Percentiles rank a stretch among this genome's conserved stretches.
Evolutionary conservation across 2,888 invertebrate species (phyloP).

Genomic region (Xestia ashworthii): DNA sequence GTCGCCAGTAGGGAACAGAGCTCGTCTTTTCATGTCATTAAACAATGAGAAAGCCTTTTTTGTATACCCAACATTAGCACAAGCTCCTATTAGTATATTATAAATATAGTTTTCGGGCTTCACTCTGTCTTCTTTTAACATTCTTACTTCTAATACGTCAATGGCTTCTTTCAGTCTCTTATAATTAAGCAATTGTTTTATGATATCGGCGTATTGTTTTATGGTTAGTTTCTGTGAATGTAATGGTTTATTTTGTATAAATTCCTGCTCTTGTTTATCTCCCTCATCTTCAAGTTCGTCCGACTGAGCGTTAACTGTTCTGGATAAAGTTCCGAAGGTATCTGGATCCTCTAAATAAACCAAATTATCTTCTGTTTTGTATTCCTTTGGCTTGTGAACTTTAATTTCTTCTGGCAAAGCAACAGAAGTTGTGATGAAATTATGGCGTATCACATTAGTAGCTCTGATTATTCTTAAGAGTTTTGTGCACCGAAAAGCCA

Average conservation of each 20-base stretch:
- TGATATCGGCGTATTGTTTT: constrained; percentile 93
- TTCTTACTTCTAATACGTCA: constrained; percentile 94
- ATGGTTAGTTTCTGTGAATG: constrained; percentile 88
- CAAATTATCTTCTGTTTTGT: constrained; percentile 80
- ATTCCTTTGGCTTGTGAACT: constrained; percentile 71
- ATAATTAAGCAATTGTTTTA: constrained; percentile 92
- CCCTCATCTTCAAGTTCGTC: constrained; percentile 87
- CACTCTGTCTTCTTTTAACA: constrained; percentile 94
- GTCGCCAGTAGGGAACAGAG: constrained; percentile 92
- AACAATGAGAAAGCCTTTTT: constrained; percentile 96
- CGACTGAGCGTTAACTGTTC: constrained; percentile 66
- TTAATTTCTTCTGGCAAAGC: constrained; percentile 65
- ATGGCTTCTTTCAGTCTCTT: constrained; percentile 94
- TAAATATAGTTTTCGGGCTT: constrained; percentile 95
- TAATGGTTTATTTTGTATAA: constrained; percentile 88
- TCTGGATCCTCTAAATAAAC: constrained; percentile 89
- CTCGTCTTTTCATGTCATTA: constrained; percentile 95
- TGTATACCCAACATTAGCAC: constrained; percentile 95
- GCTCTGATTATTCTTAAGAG: constrained; percentile 72
- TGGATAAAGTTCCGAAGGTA: constrained; percentile 89
- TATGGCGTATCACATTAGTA: constrained; percentile 66
- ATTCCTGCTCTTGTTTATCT: constrained; percentile 91
- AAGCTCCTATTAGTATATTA: constrained; percentile 95
- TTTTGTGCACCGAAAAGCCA: constrained; percentile 78
- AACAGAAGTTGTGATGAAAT: constrained; percentile 68